Evolutionary conservation across 2,888 invertebrate genomes (phyloP), one percentile per base, ranked within the genome.

Genomic region (Pheosia tremula): DNA sequence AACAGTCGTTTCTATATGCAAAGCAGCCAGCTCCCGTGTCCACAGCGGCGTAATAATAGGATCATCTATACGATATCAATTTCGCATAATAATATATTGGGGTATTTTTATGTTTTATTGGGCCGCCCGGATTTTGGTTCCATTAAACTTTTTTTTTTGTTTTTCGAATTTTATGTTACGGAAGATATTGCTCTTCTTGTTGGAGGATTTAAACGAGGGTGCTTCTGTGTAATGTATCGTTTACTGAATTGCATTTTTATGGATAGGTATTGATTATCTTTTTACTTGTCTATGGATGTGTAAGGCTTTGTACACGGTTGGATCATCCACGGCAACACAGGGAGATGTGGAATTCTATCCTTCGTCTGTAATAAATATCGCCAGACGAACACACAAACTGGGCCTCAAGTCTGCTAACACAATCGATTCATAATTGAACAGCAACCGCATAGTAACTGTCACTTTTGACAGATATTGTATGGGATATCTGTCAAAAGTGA

Each of bases 101-200:
- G 90, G 89, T 86, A 80, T 90, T 85, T 87, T 83, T 83, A 86
- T 88, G 86, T 90, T 88, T 88, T 90, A 91, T 91, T 86, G 90
- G 87, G 11, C 13, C 77, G 80, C 80, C 72, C 81, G 87, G 89
- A 88, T 88, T 89, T 87, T 79, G 86, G 82, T 82, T 83, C 85
- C 82, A 81, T 88, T 91, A 89, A 88, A 91, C 88, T 87, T 89
- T 91, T 89, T 77, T 88, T 89, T 87, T 50, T 37, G 3, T 24
- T 24, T 38, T n/a, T 55, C 86, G 85, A 88, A 89, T 90, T 91
- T 91, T 90, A 91, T 91, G 86, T 88, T 77, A 86, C 85, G 92
- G 91, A 92, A 91, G 89, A 88, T 88, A 91, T 90, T 87, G 89
- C 83, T 75, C 77, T 75, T 75, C 77, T 75, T 75, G 77, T 86